phyloP scores from a whole-genome alignment of 2,113 vertebrate species.

The Centropristis striata region DNA sequence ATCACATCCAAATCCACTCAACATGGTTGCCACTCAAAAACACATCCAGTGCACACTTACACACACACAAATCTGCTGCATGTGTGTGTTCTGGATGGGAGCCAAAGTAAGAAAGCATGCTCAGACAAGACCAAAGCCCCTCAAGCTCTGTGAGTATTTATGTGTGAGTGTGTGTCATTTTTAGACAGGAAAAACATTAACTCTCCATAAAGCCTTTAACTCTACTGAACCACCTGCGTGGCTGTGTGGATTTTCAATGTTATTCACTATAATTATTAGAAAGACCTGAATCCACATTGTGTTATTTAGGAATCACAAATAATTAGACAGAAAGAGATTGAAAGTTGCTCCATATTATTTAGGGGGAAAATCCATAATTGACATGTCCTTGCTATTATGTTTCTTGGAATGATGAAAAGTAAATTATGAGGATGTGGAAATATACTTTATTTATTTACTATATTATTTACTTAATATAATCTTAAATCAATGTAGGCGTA shows the following conservation, averaged over 20 bases:
- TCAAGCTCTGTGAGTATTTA: slow-evolving; percentile 55
- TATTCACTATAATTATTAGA: not conserved
- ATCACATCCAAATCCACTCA: slow-evolving; percentile 32
- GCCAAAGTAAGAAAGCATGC: slow-evolving; percentile 56
- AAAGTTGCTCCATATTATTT: no score
- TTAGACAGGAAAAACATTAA: slow-evolving; percentile 67
- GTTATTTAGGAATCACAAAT: no score
- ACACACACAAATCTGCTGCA: slow-evolving; percentile 24
- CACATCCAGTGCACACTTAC: not conserved
- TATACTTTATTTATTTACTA: no score
- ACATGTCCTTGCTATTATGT: no score
- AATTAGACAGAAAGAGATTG: no score
- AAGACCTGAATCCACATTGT: no score
- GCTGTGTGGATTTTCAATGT: not conserved
- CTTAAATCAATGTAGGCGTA: no score
- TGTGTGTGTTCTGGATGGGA: slow-evolving; percentile 31
- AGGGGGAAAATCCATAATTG: no score
- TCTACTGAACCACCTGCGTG: slow-evolving; percentile 23
- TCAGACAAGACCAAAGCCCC: slow-evolving; percentile 62
- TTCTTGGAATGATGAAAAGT: no score
- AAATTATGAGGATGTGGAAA: no score
- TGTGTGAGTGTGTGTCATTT: slow-evolving; percentile 44
- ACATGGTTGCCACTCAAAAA: slow-evolving; percentile 38
- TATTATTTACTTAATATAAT: no score
- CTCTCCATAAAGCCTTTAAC: slow-evolving; percentile 41